phyloP scores from a whole-genome alignment of 2,888 invertebrate genomes.

The Plemyria rubiginata region DNA sequence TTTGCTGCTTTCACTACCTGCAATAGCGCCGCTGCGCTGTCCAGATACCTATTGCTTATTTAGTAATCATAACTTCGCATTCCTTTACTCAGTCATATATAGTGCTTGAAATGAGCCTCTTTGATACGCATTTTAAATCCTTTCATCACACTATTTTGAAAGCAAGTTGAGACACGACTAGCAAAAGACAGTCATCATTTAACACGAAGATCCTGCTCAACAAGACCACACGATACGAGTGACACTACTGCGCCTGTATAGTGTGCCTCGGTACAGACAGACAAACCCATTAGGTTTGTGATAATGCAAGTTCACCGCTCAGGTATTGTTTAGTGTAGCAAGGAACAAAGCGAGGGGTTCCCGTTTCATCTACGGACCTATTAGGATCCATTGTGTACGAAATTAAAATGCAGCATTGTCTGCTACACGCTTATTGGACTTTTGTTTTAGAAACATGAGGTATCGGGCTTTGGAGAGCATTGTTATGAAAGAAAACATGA shows the following conservation, averaged over 20 bases:
- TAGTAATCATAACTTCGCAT: too few species aligned
- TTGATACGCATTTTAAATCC: too few species aligned
- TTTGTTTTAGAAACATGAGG: constrained; percentile 56
- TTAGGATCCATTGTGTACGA: constrained; percentile 81
- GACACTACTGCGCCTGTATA: constrained; percentile 3
- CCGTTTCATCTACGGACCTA: constrained; percentile 78
- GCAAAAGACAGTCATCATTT: too few species aligned
- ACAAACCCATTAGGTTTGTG: constrained; percentile 81
- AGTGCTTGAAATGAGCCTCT: too few species aligned
- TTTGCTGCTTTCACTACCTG: too few species aligned
- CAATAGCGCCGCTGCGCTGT: too few species aligned
- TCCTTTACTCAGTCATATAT: too few species aligned
- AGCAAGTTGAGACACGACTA: too few species aligned
- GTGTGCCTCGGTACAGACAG: constrained; percentile 56
- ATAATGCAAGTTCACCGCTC: constrained; percentile 81
- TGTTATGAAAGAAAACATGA: constrained; percentile 15
- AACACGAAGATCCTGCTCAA: background rate
- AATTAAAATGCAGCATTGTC: constrained; percentile 83
- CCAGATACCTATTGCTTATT: too few species aligned
- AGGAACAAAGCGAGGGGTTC: constrained; percentile 74
- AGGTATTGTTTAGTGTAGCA: constrained; percentile 80
- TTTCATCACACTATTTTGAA: too few species aligned
- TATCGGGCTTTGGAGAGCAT: constrained; percentile 35
- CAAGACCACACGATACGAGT: background rate
- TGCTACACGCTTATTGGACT: constrained; percentile 62